Evolutionary conservation across 2,888 invertebrate species (phyloP), one percentile per base, ranked within the genome.

Genomic region (Idaea biselata): DNA sequence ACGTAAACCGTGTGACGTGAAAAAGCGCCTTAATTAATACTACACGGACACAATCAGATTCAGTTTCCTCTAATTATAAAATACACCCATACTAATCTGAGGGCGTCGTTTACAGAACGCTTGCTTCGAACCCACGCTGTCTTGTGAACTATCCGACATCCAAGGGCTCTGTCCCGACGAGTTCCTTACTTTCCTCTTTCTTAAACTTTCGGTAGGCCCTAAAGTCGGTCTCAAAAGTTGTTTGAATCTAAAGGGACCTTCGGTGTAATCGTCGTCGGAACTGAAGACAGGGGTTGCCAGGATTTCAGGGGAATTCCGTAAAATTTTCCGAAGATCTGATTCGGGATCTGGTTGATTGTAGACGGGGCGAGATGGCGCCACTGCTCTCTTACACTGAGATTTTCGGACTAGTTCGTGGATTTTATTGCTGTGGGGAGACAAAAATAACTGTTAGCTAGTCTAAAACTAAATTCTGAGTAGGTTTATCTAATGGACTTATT

Each of bases 211-310:
- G 0, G 95, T 96, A 0, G 95, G 95, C 1, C 95, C 94, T 63
- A 94, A 87, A 0, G 95, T 95, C 0, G 95, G 95, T 68, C 95
- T 86, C 3, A 96, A 80, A 16, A 95, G 80, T 72, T 95, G 94
- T 59, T 95, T 92, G 76, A 95, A 95, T 73, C 95, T 94, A 79
- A 95, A 95, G 0, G 95, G 95, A 0, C 95, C 95, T 58, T 93
- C 93, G 11, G 93, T 93, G 70, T 94, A 94, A 68, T 94, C 94
- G 16, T 91, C 89, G 32, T 93, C 93, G 1, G 90, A 88, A 61
- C 88, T 90, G 65, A 91, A 88, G 11, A 88, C 75, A 0, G 90
- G 91, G 0, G 91, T 91, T 32, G 91, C 89, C 66, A 93, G 84
- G 55, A 91, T 91, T 76, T 92, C 91, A 0, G 92, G 91, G 0